Evolutionary conservation across 2,797 vertebrate species (phyloP).

Genomic region (Peromyscus aztecus): DNA sequence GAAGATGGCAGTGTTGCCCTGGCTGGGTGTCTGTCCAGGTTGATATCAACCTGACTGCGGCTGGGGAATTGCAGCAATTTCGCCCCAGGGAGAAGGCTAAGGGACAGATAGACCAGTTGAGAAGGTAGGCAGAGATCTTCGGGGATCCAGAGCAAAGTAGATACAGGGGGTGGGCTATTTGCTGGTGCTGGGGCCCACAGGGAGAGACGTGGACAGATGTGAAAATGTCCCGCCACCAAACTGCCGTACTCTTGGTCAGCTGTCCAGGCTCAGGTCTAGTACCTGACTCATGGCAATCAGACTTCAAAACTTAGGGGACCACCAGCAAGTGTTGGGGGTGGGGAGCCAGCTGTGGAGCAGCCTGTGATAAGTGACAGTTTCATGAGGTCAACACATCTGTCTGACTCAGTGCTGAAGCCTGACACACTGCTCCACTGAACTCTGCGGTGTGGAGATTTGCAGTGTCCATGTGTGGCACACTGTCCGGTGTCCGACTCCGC

Average conservation of each 20-base stretch:
- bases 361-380: constrained; percentile 65
- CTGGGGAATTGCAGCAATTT: neutral
- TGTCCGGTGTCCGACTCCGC: constrained; percentile 9
- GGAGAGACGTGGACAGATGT: neutral
- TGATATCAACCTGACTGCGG: neutral
- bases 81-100: neutral
- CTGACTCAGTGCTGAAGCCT: constrained; percentile 44
- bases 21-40: neutral
- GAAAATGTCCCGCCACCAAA: neutral
- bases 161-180: neutral
- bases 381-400: constrained; percentile 73
- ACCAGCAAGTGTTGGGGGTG: neutral
- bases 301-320: neutral
- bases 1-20: too few species aligned
- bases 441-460: constrained; percentile 21
- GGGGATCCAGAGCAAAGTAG: neutral
- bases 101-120: neutral
- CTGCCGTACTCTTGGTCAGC: neutral
- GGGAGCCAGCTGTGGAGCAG: neutral
- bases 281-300: neutral
- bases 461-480: neutral
- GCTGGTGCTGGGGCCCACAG: too few species aligned
- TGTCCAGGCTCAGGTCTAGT: neutral
- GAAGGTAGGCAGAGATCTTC: neutral
- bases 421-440: neutral